Evolutionary conservation across 2,797 vertebrate species (phyloP).

Genomic region (Sylvilagus floridanus): DNA sequence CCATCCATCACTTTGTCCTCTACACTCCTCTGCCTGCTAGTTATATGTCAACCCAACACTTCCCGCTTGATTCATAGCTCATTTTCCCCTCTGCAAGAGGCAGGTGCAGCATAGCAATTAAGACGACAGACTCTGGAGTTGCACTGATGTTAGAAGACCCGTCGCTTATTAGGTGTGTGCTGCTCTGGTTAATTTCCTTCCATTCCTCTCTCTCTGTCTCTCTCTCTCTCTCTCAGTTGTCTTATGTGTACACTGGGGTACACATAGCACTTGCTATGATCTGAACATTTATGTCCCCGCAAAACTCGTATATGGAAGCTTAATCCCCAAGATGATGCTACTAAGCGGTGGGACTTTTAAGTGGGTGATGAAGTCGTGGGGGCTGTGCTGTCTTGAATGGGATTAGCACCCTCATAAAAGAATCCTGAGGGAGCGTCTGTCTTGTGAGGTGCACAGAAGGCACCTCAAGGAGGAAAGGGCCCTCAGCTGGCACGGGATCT

Average conservation of each 20-base stretch:
- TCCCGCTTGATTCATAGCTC: neutral
- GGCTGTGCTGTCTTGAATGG: neutral
- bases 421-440: neutral
- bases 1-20: neutral
- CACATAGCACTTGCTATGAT: neutral
- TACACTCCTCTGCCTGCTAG: neutral
- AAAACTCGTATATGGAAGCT: no score
- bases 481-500: neutral
- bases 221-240: neutral
- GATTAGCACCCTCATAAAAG: neutral
- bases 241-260: neutral
- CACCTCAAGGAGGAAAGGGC: neutral
- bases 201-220: neutral
- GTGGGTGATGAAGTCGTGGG: neutral
- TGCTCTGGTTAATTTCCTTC: neutral
- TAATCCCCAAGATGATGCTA: neutral
- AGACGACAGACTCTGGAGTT: neutral
- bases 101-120: neutral
- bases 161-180: neutral
- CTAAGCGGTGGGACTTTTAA: neutral
- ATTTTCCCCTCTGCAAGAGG: neutral
- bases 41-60: no score
- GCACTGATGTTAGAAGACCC: no score
- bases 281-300: neutral
- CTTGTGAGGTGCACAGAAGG: neutral